Evolutionary conservation across 2,797 vertebrate species (phyloP).

Genomic region (Manis crassicaudata): DNA sequence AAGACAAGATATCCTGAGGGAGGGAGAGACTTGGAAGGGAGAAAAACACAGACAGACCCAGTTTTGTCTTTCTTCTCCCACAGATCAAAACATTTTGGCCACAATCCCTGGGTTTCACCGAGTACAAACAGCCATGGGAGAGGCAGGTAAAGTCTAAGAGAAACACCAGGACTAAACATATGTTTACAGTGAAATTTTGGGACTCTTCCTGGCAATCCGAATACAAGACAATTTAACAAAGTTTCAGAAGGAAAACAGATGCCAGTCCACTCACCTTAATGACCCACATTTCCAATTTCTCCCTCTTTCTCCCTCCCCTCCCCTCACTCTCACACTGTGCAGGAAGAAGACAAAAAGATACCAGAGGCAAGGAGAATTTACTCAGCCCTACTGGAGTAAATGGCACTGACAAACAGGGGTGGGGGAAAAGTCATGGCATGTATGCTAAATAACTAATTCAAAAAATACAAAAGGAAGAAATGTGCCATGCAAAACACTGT

Average conservation of each 20-base stretch:
- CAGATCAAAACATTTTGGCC: not conserved
- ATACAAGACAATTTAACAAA: not conserved
- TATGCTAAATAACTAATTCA: not conserved
- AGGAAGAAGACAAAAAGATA: not conserved
- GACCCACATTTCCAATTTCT: not conserved
- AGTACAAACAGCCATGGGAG: not conserved
- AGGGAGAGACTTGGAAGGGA: slow-evolving; percentile 43
- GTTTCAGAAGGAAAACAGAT: not conserved
- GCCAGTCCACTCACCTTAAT: not conserved
- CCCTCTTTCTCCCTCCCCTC: not conserved
- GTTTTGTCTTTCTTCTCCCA: not conserved
- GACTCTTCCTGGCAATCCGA: not conserved
- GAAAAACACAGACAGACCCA: not conserved
- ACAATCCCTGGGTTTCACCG: not conserved
- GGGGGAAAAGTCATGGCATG: not conserved
- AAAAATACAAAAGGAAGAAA: not conserved
- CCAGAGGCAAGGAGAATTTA: not conserved
- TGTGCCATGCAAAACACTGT: not conserved
- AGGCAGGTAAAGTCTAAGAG: not conserved
- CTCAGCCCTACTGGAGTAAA: not conserved
- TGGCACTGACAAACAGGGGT: not conserved
- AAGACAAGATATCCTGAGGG: slow-evolving; percentile 61
- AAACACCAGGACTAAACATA: not conserved
- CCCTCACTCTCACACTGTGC: not conserved
- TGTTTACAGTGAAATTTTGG: not conserved